Evolutionary conservation across 2,113 vertebrate genomes (phyloP).

Genomic region (Gymnarchus niloticus): DNA sequence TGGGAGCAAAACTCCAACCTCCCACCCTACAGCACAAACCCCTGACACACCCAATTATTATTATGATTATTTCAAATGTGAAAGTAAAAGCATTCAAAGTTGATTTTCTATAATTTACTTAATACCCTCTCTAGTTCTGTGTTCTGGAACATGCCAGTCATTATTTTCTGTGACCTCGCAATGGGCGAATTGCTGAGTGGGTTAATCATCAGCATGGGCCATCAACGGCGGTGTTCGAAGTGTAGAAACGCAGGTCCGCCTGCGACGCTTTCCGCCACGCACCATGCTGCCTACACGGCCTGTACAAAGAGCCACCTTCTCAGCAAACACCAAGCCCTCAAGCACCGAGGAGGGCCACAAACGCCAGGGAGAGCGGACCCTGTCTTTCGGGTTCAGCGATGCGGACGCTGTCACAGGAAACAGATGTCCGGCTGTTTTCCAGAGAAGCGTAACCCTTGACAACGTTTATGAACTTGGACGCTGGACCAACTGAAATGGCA

Average conservation of each 20-base stretch:
- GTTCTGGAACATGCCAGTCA: too few relatives aligned
- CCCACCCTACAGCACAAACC: too few relatives aligned
- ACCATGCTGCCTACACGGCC: neutral
- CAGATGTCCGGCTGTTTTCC: constrained; percentile 25
- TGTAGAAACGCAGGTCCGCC: neutral
- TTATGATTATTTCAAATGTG: too few relatives aligned
- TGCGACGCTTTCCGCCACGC: neutral
- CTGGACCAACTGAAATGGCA: neutral
- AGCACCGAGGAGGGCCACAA: too few relatives aligned
- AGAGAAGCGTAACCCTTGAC: constrained; percentile 10
- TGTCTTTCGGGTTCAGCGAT: neutral
- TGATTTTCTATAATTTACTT: neutral
- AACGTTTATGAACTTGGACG: neutral
- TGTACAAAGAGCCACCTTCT: neutral
- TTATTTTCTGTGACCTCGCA: too few relatives aligned
- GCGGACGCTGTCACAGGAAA: constrained; percentile 21
- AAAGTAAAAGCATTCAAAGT: too few relatives aligned
- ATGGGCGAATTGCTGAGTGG: neutral
- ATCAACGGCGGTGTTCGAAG: constrained; percentile 6
- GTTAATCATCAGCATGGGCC: constrained; percentile 7
- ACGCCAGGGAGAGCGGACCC: neutral
- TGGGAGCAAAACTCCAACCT: too few relatives aligned
- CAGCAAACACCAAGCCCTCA: neutral
- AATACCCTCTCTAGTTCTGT: neutral
- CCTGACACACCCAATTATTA: too few relatives aligned